phyloP scores from a whole-genome alignment of 2,888 invertebrate species.

The Tetranychus truncatus region DNA sequence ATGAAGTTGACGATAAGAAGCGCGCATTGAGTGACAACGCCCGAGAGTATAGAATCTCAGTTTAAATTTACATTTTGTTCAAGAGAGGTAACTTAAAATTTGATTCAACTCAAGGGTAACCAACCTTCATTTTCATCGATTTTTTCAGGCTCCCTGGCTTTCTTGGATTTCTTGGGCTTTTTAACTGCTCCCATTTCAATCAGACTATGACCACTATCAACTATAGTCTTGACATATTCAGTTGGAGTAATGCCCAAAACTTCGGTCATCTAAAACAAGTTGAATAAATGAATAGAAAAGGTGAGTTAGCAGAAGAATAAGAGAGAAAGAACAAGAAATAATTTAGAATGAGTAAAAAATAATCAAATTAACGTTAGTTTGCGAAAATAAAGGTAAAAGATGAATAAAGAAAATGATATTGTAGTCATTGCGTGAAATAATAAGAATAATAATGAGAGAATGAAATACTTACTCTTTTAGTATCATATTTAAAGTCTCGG shows the following conservation, averaged over 20 bases:
- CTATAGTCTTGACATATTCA: constrained; percentile 34
- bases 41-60: not conserved
- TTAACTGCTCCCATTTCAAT: constrained; percentile 37
- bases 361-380: not conserved
- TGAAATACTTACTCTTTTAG: constrained; percentile 24
- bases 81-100: not conserved
- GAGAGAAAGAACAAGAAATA: not conserved
- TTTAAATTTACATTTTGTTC: not conserved
- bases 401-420: no score
- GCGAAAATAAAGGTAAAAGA: no score
- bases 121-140: constrained; percentile 18
- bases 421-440: no score
- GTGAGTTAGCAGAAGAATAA: not conserved
- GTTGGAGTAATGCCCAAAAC: constrained; percentile 35
- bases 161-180: constrained; percentile 16
- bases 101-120: constrained; percentile 15
- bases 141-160: constrained; percentile 10
- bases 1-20: not conserved
- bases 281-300: not conserved
- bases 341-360: not conserved
- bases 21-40: not conserved
- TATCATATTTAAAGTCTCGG: constrained; percentile 32
- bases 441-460: not conserved
- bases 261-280: constrained; percentile 32
- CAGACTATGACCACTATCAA: constrained; percentile 39